These are phyloP conservation scores for Semnornis frantzii DNA, from an alignment of 2,113 vertebrate genomes.

Conservation along the genomic window DNA sequence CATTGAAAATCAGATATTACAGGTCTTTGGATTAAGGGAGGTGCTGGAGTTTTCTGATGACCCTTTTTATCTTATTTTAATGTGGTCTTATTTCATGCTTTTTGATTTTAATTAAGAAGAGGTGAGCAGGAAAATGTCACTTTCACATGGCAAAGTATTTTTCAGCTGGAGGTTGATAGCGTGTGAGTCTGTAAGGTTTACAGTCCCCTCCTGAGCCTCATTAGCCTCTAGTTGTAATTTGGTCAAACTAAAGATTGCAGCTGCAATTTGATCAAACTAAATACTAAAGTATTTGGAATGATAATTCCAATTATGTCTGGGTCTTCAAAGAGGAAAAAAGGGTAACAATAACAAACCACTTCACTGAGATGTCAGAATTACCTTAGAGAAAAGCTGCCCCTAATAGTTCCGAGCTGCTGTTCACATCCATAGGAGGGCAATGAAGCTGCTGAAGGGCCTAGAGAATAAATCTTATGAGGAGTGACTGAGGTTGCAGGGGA, in stretches of 20 bases:
- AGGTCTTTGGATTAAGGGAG: background rate
- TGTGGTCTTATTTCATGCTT: background rate
- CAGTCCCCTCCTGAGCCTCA: background rate
- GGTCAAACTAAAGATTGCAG: background rate
- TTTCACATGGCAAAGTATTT: background rate
- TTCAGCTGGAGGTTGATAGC: background rate
- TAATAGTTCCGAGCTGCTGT: fast-evolving
- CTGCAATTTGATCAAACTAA: background rate
- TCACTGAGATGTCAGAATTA: background rate
- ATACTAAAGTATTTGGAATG: background rate
- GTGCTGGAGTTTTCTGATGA: background rate
- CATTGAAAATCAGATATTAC: background rate
- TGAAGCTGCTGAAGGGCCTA: too few species aligned
- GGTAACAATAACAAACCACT: background rate
- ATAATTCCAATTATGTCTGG: background rate
- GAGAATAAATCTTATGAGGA: too few species aligned
- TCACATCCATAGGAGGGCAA: too few species aligned
- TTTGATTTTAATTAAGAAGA: background rate
- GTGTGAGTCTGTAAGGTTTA: background rate
- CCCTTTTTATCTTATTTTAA: background rate
- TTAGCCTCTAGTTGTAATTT: background rate
- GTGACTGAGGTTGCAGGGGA: too few species aligned
- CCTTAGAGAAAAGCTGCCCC: background rate
- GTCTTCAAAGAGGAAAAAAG: background rate
- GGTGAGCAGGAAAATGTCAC: background rate